phyloP scores from a whole-genome alignment of 2,797 vertebrate genomes.

The Enteromius afrohamiltoni region DNA sequence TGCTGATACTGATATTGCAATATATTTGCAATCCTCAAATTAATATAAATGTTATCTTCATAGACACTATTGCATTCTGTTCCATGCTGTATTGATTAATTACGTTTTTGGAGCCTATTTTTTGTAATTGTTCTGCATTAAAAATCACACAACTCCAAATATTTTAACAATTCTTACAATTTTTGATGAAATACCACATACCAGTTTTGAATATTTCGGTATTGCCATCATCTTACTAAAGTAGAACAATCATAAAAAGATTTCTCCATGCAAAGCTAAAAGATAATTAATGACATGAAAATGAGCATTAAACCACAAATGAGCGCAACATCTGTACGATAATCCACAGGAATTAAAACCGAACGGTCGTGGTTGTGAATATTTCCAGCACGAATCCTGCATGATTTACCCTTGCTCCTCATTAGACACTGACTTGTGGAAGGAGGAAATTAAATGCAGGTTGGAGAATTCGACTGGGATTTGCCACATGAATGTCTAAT shows the following conservation, averaged over 20 bases:
- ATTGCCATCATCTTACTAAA: background rate
- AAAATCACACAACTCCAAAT: background rate
- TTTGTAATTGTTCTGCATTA: background rate
- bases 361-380: slow-evolving; percentile 67
- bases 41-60: background rate
- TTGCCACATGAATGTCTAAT: slow-evolving; percentile 74
- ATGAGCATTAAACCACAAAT: slow-evolving; percentile 53
- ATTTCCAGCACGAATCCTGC: slow-evolving; percentile 69
- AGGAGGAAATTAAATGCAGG: slow-evolving; percentile 74
- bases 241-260: background rate
- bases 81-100: background rate
- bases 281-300: slow-evolving; percentile 70
- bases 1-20: background rate
- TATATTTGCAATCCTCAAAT: background rate
- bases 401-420: slow-evolving; percentile 71
- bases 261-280: slow-evolving; percentile 48
- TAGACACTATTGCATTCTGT: background rate
- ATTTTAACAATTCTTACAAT: background rate
- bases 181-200: background rate
- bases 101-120: background rate
- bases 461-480: slow-evolving; percentile 70
- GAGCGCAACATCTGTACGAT: slow-evolving; percentile 68
- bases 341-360: slow-evolving; percentile 69
- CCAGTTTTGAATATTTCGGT: background rate
- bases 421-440: slow-evolving; percentile 74